Percentiles rank a stretch among this genome's conserved stretches.
Evolutionary conservation across 30 jellyfish, hydroid and myxozoan species (phyloP).

Genomic region (Nemopilema nomurai): DNA sequence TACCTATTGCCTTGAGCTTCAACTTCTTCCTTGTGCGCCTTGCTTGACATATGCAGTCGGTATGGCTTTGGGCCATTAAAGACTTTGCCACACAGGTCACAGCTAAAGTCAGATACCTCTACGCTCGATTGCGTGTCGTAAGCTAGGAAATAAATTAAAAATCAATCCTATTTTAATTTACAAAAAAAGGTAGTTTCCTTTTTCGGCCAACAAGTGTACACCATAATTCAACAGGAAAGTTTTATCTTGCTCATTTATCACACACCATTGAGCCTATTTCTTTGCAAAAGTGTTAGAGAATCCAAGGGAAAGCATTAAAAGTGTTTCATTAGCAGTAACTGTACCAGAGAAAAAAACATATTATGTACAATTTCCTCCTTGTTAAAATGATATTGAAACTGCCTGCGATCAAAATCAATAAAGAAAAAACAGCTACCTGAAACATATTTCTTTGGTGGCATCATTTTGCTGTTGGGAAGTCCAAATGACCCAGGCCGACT

Average conservation of each 20-base stretch:
- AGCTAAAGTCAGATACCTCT: conserved; percentile 53
- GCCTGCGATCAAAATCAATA: not conserved
- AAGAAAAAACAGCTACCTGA: conserved; percentile 36
- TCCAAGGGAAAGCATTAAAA: no score
- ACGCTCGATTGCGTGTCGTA: conserved; percentile 58
- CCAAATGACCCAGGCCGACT: conserved; percentile 42
- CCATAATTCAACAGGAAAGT: no score
- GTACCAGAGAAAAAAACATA: no score
- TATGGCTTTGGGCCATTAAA: conserved; percentile 96
- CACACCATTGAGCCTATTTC: no score
- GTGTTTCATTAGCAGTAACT: no score
- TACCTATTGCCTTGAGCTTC: conserved; percentile 51
- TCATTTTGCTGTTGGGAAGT: conserved; percentile 22
- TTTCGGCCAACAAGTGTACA: no score
- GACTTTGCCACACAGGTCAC: conserved; percentile 79
- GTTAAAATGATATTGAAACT: conserved; percentile 1
- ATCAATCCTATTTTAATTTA: no score
- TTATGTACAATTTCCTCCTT: no score
- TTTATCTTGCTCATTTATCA: no score
- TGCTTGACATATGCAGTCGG: conserved; percentile 89
- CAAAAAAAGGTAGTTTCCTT: no score
- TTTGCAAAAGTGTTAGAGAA: no score
- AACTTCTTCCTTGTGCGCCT: conserved; percentile 86
- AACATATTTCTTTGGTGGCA: conserved; percentile 48
- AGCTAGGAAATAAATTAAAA: no score